Conservation (phyloP, 2,888 invertebrate genomes). For the Lasius fuliginosus region DNA sequence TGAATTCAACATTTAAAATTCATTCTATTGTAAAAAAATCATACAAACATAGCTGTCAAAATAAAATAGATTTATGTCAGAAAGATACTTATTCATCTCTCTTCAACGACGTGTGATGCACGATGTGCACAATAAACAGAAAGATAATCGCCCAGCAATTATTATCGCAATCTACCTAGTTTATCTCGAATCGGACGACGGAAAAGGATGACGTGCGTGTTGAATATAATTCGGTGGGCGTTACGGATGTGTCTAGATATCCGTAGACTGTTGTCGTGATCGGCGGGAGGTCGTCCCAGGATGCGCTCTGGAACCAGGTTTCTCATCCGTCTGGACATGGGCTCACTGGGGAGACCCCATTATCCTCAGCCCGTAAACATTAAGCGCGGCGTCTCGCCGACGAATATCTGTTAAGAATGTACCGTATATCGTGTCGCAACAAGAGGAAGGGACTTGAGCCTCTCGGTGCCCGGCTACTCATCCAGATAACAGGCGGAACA, state of each 20-base stretch:
- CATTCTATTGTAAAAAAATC: neutral
- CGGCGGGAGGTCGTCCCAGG: conserved; percentile 45
- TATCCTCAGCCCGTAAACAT: conserved; percentile 66
- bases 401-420: conserved; percentile 55
- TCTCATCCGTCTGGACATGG: conserved; percentile 59
- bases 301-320: conserved; percentile 50
- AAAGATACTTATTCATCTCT: neutral
- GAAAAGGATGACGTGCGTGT: conserved; percentile 26
- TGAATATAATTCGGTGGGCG: conserved; percentile 55
- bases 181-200: conserved; percentile 22
- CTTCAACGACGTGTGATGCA: neutral
- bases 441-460: neutral
- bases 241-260: conserved; percentile 34
- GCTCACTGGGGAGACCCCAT: conserved; percentile 58
- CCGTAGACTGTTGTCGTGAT: conserved; percentile 3
- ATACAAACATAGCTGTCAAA: neutral
- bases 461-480: neutral
- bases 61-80: neutral
- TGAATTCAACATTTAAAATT: neutral
- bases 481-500: conserved; percentile 21
- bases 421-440: conserved; percentile 23
- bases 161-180: neutral
- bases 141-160: neutral
- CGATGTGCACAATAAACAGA: neutral
- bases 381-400: conserved; percentile 55